A percentile compares a stretch with the other conserved stretches of the same genome.
phyloP scores from a whole-genome alignment of 2,888 invertebrate species.

The Hemicrepidius hirtus region DNA sequence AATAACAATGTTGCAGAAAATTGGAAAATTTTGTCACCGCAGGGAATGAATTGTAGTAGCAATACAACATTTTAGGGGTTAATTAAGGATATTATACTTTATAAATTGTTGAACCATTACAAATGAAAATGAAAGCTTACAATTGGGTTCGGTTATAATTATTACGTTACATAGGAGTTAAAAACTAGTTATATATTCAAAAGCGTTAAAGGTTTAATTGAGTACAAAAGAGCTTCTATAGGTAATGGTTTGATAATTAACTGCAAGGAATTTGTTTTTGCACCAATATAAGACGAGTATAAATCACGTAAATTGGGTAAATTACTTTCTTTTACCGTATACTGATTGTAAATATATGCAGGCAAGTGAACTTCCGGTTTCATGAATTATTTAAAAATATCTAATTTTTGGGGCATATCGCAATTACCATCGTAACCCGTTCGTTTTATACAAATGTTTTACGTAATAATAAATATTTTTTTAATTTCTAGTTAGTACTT shows the following conservation, averaged over 20 bases:
- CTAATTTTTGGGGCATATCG: slow-evolving; percentile 13
- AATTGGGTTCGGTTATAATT: not conserved
- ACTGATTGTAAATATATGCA: not conserved
- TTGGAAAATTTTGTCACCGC: not conserved
- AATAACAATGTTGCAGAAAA: not conserved
- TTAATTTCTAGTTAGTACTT: not conserved
- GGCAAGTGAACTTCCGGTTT: not conserved
- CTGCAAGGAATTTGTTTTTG: slow-evolving; percentile 16
- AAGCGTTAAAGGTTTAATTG: slow-evolving; percentile 1
- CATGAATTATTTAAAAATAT: slow-evolving; percentile 8
- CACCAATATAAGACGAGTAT: slow-evolving; percentile 15
- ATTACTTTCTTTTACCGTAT: slow-evolving; percentile 4
- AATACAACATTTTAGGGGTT: not conserved
- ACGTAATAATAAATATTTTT: slow-evolving; percentile 7
- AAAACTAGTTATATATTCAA: slow-evolving; percentile 17
- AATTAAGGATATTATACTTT: not conserved
- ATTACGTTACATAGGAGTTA: not conserved
- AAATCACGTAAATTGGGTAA: slow-evolving; percentile 7
- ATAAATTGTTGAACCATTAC: not conserved
- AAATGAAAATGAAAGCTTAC: slow-evolving; percentile 2
- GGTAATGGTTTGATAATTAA: slow-evolving; percentile 14
- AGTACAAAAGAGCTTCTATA: slow-evolving; percentile 1
- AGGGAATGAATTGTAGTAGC: not conserved
- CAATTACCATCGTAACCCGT: not conserved
- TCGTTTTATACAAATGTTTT: not conserved